Evolutionary conservation across 2,113 vertebrate species (phyloP).

Genomic region (Zosterops pallidus): DNA sequence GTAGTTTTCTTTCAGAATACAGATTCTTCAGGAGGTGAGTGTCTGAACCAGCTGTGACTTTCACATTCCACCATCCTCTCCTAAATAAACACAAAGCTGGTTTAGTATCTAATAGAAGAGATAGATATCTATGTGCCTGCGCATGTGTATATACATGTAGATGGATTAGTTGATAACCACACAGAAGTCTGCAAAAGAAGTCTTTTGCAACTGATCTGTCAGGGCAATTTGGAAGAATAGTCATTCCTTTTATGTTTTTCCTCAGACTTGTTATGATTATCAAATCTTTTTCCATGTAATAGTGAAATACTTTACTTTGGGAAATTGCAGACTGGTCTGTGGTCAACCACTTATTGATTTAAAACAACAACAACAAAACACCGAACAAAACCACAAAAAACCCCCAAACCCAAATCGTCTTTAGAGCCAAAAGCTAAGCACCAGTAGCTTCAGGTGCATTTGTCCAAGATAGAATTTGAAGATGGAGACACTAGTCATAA

Average conservation of each 20-base stretch:
- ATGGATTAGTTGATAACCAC: conserved; percentile 24
- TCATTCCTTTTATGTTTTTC: conserved; percentile 31
- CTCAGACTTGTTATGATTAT: neutral
- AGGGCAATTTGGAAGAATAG: neutral
- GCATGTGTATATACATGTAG: neutral
- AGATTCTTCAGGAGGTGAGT: conserved; percentile 17
- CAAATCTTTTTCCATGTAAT: neutral
- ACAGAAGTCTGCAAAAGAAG: neutral
- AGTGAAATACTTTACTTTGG: neutral
- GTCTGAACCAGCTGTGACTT: conserved; percentile 60
- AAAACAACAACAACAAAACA: neutral
- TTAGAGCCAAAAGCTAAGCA: neutral
- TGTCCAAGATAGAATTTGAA: neutral
- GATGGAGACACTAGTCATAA: neutral
- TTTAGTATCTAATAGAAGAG: neutral
- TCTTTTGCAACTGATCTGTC: conserved; percentile 26
- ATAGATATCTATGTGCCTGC: neutral
- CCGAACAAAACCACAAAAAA: neutral
- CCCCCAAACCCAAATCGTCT: neutral
- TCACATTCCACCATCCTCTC: neutral
- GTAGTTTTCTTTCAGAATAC: conserved; percentile 52
- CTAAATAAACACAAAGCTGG: conserved; percentile 6
- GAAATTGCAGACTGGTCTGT: neutral
- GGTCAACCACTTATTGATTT: neutral
- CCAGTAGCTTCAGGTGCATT: neutral